phyloP scores from a whole-genome alignment of 2,797 vertebrate species.

The Enteromius unitaeniatus region DNA sequence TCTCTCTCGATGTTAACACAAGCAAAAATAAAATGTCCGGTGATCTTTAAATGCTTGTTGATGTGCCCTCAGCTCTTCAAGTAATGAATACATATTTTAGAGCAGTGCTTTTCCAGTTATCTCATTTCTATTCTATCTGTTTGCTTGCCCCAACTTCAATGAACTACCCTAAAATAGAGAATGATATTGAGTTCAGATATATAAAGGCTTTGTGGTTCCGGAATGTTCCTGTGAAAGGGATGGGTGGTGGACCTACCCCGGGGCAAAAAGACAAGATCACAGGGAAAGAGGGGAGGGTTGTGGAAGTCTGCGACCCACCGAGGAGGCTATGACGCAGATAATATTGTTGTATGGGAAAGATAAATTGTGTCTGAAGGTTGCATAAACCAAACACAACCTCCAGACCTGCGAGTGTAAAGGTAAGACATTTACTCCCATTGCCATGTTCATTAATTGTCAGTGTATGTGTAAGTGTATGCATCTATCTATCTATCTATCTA shows the following conservation, averaged over 20 bases:
- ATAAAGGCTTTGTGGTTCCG: slow-evolving; percentile 45
- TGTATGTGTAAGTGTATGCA: not conserved
- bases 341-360: slow-evolving; percentile 54
- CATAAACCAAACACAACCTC: slow-evolving; percentile 13
- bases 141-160: slow-evolving; percentile 29
- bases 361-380: slow-evolving; percentile 18
- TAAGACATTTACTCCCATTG: slow-evolving; percentile 48
- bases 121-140: not conserved
- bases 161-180: slow-evolving; percentile 37
- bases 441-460: not conserved
- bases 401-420: slow-evolving; percentile 46
- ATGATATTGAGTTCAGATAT: slow-evolving; percentile 30
- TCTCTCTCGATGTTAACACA: not conserved
- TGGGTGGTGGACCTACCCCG: slow-evolving; percentile 1
- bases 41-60: slow-evolving; percentile 17
- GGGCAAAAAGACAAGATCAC: slow-evolving; percentile 44
- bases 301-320: slow-evolving; percentile 38
- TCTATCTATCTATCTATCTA: too few species aligned
- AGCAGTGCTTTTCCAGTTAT: slow-evolving; percentile 5
- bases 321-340: slow-evolving; percentile 61
- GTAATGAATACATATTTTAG: slow-evolving; percentile 22
- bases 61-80: not conserved
- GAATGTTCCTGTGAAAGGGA: slow-evolving; percentile 48
- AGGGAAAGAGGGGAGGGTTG: slow-evolving; percentile 37
- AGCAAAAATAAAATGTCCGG: not conserved